Conservation (phyloP, 2,113 vertebrate species). For the Gambusia holbrooki region DNA sequence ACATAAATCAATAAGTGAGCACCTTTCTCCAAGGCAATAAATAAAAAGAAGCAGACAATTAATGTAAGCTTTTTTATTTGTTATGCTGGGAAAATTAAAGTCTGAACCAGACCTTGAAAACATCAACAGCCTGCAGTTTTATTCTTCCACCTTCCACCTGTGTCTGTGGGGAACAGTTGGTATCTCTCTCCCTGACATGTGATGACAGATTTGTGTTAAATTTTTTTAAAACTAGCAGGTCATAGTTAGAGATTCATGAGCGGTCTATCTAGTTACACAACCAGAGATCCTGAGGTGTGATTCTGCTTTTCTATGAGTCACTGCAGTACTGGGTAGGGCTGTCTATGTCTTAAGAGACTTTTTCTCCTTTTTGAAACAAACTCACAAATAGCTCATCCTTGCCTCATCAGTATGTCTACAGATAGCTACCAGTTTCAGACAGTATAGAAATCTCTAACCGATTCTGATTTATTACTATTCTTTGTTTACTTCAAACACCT, state of each 20-base stretch:
- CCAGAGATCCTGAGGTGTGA: not conserved
- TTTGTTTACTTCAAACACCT: not conserved
- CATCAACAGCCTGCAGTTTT: not conserved
- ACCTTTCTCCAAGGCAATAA: not conserved
- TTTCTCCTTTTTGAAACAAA: not conserved
- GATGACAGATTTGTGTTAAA: constrained; percentile 10
- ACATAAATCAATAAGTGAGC: constrained; percentile 3
- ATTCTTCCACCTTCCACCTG: not conserved
- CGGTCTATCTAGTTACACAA: not conserved
- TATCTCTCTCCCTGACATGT: not conserved
- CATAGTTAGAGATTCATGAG: constrained; percentile 11
- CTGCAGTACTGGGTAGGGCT: constrained; percentile 1
- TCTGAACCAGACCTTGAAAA: not conserved
- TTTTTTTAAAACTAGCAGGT: not conserved
- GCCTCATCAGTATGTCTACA: not conserved
- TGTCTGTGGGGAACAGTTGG: not conserved
- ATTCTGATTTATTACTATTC: not conserved
- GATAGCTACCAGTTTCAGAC: not conserved
- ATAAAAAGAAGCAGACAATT: not conserved
- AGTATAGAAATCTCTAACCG: not conserved
- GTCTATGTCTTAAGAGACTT: not conserved
- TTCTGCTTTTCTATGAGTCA: constrained; percentile 31
- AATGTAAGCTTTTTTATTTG: not conserved
- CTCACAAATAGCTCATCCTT: no score
- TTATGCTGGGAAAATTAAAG: not conserved